These are phyloP conservation scores for Engraulis encrasicolus DNA, from an alignment of 2,113 vertebrate genomes.

Conservation along the genomic window DNA sequence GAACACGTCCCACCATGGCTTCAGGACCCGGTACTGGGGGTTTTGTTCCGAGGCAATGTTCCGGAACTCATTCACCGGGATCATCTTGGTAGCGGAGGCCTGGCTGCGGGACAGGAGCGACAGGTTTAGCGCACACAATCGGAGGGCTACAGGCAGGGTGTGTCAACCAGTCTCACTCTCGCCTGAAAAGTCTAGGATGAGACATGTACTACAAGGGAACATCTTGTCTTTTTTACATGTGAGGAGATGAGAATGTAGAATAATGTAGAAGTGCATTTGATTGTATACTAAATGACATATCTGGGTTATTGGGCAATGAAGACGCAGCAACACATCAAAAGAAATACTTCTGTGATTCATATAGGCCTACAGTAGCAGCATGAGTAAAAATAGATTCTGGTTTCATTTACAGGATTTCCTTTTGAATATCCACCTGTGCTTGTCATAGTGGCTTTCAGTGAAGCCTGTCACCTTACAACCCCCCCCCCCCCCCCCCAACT, in stretches of 20 bases:
- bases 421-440: too few relatives aligned
- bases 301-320: neutral
- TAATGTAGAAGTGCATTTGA: too few relatives aligned
- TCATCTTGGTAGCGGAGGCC: slow-evolving; percentile 77
- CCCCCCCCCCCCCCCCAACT: too few relatives aligned
- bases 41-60: slow-evolving; percentile 79
- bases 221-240: neutral
- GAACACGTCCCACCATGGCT: slow-evolving; percentile 94
- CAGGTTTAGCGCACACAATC: neutral
- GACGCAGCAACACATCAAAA: neutral
- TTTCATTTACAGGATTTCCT: too few relatives aligned
- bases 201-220: neutral
- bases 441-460: too few relatives aligned
- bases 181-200: neutral
- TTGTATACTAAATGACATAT: neutral
- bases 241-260: neutral
- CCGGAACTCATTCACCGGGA: slow-evolving; percentile 86
- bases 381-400: neutral
- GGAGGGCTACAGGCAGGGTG: neutral
- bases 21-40: slow-evolving; percentile 83
- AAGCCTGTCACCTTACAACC: too few relatives aligned
- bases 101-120: slow-evolving; percentile 1
- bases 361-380: neutral
- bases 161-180: neutral
- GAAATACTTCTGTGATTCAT: neutral